phyloP scores from a whole-genome alignment of 2,113 vertebrate species.

The Alethe castanea region DNA sequence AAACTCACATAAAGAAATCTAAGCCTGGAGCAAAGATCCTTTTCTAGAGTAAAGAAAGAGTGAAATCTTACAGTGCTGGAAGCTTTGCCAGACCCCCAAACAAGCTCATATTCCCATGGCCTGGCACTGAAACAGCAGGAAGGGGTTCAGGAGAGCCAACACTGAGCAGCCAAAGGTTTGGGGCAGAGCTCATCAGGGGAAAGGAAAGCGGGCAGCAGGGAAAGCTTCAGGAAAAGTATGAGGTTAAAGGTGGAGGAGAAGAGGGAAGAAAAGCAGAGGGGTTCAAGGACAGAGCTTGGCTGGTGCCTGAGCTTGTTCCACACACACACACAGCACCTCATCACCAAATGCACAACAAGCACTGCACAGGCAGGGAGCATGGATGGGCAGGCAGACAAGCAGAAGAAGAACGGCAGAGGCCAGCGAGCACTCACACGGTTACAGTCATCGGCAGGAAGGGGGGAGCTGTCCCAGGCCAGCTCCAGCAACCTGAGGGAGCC shows the following conservation, averaged over 20 bases:
- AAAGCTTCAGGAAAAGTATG: background rate
- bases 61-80: background rate
- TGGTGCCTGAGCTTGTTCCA: background rate
- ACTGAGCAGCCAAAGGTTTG: background rate
- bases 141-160: background rate
- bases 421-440: constrained; percentile 41
- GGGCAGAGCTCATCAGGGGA: too few relatives aligned
- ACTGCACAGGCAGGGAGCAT: background rate
- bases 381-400: background rate
- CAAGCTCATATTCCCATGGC: background rate
- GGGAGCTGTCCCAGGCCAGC: background rate
- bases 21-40: background rate
- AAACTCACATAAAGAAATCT: accelerated
- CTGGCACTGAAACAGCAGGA: background rate
- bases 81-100: background rate
- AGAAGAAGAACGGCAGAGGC: background rate
- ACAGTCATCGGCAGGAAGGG: constrained; percentile 31
- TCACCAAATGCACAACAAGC: background rate
- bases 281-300: background rate
- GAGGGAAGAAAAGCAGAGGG: background rate
- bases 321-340: background rate
- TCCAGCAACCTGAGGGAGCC: background rate
- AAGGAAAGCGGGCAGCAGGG: background rate
- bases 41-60: background rate
- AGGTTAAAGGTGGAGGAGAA: background rate